Evolutionary conservation across 2,797 vertebrate genomes (phyloP), one percentile per base, ranked within the genome.

Genomic region (Scleropages formosus): DNA sequence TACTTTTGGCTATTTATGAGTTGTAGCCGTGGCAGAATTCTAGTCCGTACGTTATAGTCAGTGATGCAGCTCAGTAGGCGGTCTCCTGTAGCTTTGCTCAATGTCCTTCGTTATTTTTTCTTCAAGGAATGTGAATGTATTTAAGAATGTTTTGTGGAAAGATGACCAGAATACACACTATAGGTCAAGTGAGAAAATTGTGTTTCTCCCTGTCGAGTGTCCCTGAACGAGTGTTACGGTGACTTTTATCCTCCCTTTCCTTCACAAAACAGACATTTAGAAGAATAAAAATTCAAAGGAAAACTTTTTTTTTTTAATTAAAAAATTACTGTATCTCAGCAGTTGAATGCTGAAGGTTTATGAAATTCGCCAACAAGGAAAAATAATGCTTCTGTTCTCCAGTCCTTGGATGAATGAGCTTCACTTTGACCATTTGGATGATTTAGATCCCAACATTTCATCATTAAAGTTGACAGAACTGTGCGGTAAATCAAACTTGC

Each of bases 1-100:
- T 62, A 83, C 78, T 89, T 90, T 91, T 88, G 81, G 80, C 90
- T 92, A 80, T 86, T 87, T 90, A 78, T 88, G 69, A 84, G 76
- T 84, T 84, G 62, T 74, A 78, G 82, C 77, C 78, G 79, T 71
- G 61, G 24, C 75, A 74, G 46, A 44, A 62, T 71, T 51, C 10
- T 63, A 80, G 63, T 78, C 27, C 66, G 71, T 71, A 73, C 64
- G 18, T 46, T 56, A 47, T 72, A 74, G 65, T 46, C 64, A 71
- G 51, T 39, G 72, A 66, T 72, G 39, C 6, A 9, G 26, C 70
- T 39, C 18, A 58, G 27, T 44, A 56, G 27, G 63, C 59, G 27
- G 24, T 56, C 51, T 56, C 24, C 53, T 64, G 47, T 66, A 66
- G 53, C 26, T 22, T 59, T 67, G 44, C 12, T 51, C 56, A 66